Base-by-base conservation (phyloP, 2,797 vertebrate genomes). In the Enteromius viviparus region DNA sequence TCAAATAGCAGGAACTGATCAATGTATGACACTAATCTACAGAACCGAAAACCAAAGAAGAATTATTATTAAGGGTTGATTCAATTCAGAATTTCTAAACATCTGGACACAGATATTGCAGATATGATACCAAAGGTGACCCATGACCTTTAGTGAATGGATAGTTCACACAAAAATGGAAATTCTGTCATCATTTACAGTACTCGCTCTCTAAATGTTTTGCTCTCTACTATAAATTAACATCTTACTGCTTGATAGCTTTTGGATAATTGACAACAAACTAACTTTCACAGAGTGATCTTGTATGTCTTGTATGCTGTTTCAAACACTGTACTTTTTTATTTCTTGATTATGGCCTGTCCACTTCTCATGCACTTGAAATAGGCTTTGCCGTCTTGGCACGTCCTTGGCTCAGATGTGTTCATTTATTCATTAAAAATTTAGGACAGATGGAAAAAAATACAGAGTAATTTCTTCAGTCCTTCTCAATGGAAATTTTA, bases 341-440 rank as follows among this genome's bases (percentile, higher is more conserved):
- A 58, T 21, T 58, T 80, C n/a, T 42, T 55, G 42, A 32, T 62
- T 76, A 32, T 64, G 40, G 3, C 17, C 34, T 26, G 60, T 70
- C 65, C 70, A 32, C 7, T 45, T 60, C 53, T 80, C 51, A 34
- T 11, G 23, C 66, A 71, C 19, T 80, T 70, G 51, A 80, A 70
- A 58, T 29, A 15, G 6, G 78, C 51, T 71, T 60, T 71, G 26
- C 10, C 14, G 40, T 60, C n/a, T 34, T 72, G 55, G 66, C 53
- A 34, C 53, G 15, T 71, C 42, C 42, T 72, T 37, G 60, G 76
- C 60, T 78, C 45, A 23, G 69, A 81, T 32, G 26, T 10, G 11
- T 80, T 80, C 0, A 3, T 69, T 19, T 37, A 11, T 79, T 66
- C 21, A 4, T 17, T 23, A 37, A 34, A 2, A 17, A 6, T 26